Evolutionary conservation across 2,888 invertebrate species (phyloP), one percentile per base, ranked within the genome.

Genomic region (Nephrotoma flavescens): DNA sequence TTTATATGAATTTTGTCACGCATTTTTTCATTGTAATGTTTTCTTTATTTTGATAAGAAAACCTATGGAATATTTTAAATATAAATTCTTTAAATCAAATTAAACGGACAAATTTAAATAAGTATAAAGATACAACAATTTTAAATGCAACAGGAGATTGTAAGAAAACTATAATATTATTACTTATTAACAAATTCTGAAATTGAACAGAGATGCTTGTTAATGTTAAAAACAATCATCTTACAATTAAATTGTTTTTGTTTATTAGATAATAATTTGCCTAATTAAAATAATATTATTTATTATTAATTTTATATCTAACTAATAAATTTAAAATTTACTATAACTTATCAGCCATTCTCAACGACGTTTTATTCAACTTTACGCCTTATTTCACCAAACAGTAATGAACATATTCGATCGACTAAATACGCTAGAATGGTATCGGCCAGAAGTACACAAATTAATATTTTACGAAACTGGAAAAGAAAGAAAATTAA

Each of bases 401-500:
- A 97, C 86, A 97, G 92, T 93, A 95, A 96, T 89, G 97, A 93
- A 91, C 97, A 97, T 52, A 94, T 89, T 89, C 97, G 94, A 91
- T 99, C 99, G 88, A 96, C 95, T 31, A 96, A 89, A 90, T 95
- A 98, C 4, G 98, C 97, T 90, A 96, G 94, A 88, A 95, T 91
- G 91, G 98, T 96, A 91, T 99, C 98, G 0, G 95, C 95, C 89
- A 96, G 92, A 88, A 99, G 93, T 15, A 97, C 96, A 91, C 94
- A 93, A 86, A 99, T 94, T 90, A 99, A 92, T 88, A 95, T 95
- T 89, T 94, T 93, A 89, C 98, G 97, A 91, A 98, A 98, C 99
- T 99, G 2, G 94, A 86, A 94, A 93, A 90, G 91, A 89, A 90
- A 91, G 89, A 89, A 88, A 87, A 52, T 88, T 86, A 87, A 42